A percentile compares a stretch with the other conserved stretches of the same genome.
phyloP scores from a whole-genome alignment of 2,888 invertebrate species.

The Amphiduros pacificus region DNA sequence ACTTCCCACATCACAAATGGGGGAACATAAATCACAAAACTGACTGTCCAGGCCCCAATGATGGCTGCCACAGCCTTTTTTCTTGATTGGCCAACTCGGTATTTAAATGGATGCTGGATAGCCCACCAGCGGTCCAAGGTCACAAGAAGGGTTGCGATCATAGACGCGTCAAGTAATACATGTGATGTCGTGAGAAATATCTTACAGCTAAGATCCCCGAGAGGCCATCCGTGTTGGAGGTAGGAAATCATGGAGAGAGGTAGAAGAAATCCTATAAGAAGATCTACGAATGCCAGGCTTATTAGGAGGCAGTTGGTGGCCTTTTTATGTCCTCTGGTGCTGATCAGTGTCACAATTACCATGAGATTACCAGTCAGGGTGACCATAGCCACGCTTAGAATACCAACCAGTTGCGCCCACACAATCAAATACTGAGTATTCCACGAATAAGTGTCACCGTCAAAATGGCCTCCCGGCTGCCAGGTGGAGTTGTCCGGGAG shows the following conservation, averaged over 20 bases:
- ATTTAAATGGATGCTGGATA: neutral
- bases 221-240: neutral
- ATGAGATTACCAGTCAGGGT: neutral
- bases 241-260: neutral
- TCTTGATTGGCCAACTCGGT: neutral
- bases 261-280: neutral
- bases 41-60: neutral
- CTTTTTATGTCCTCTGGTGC: neutral
- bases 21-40: neutral
- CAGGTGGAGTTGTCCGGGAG: too few relatives aligned
- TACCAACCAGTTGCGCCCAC: neutral
- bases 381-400: neutral
- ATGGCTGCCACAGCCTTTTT: neutral
- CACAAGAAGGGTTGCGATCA: neutral
- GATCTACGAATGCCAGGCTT: neutral
- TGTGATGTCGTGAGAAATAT: neutral
- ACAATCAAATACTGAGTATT: neutral
- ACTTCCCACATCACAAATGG: neutral
- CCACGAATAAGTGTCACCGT: neutral
- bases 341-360: neutral
- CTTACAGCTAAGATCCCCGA: neutral
- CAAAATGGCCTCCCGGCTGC: too few relatives aligned
- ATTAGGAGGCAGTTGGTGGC: slow-evolving; percentile 2
- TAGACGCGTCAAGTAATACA: neutral
- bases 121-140: slow-evolving; percentile 1